These are phyloP conservation scores for Emys orbicularis DNA, from an alignment of 2,797 vertebrate genomes.

Conservation along the genomic window DNA sequence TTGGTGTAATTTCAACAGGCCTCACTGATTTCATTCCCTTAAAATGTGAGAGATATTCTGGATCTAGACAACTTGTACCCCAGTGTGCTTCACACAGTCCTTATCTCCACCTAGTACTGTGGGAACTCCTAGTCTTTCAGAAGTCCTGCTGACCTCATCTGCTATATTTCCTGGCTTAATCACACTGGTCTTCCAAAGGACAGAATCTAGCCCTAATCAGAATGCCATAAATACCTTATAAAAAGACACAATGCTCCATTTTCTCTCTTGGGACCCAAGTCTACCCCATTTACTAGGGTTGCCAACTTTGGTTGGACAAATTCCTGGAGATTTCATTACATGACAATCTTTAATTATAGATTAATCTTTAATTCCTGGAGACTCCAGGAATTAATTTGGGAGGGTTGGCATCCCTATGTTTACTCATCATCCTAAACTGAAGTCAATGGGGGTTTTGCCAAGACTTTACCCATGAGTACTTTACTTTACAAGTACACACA, in stretches of 20 bases:
- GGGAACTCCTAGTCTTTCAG: background rate
- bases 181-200: background rate
- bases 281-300: background rate
- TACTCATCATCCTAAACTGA: background rate
- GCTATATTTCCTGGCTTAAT: conserved; percentile 21
- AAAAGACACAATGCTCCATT: background rate
- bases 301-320: no score
- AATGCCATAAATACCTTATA: background rate
- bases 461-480: background rate
- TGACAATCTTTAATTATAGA: no score
- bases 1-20: background rate
- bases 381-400: no score
- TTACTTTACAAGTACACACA: conserved; percentile 1
- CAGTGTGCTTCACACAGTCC: background rate
- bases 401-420: background rate
- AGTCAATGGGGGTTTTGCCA: background rate
- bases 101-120: background rate
- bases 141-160: background rate
- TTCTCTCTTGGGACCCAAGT: background rate
- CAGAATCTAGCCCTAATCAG: background rate
- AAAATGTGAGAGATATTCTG: background rate
- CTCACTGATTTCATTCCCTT: background rate
- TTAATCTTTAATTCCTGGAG: no score
- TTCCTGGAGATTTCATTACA: no score
- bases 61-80: background rate